A percentile compares a stretch with the other conserved stretches of the same genome.
These are phyloP conservation scores for Indicator indicator DNA, from an alignment of 2,113 vertebrate genomes.

Conservation along the genomic window DNA sequence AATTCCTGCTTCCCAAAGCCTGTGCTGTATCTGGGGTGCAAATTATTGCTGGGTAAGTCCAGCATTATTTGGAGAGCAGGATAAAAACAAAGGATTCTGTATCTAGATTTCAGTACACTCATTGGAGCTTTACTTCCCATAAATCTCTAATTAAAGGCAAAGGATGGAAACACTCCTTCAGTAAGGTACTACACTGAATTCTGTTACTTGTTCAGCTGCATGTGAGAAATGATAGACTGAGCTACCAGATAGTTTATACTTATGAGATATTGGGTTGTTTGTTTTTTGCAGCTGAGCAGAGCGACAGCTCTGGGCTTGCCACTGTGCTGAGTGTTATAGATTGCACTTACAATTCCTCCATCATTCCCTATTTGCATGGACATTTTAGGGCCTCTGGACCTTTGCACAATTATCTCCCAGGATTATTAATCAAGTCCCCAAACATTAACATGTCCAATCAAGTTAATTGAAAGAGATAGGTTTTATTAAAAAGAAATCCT, in stretches of 20 bases:
- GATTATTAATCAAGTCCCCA: conserved; percentile 59
- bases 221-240: conserved; percentile 37
- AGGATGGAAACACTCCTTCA: conserved; percentile 13
- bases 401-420: conserved; percentile 61
- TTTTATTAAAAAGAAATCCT: conserved; percentile 55
- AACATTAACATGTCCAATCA: conserved; percentile 60
- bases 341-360: conserved; percentile 66
- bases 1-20: background rate
- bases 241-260: conserved; percentile 63
- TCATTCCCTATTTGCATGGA: conserved; percentile 69
- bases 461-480: conserved; percentile 64
- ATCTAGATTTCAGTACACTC: background rate
- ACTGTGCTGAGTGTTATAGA: conserved; percentile 55
- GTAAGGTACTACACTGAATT: conserved; percentile 28
- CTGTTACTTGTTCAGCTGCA: conserved; percentile 17
- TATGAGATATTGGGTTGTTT: conserved; percentile 63
- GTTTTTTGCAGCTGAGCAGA: conserved; percentile 68
- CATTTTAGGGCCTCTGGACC: conserved; percentile 66
- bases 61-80: background rate
- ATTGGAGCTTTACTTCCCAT: background rate
- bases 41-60: background rate
- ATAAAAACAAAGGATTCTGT: background rate
- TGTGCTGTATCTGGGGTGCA: background rate
- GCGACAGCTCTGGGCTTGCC: conserved; percentile 68
- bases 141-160: conserved; percentile 38